Evolutionary conservation across 2,113 vertebrate species (phyloP).

Genomic region (Macaca fascicularis): T2T-MFA8v1.1 NC_088376.1:151462501-151463000

Average conservation of each 20-base stretch:
- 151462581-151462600: too few relatives aligned
- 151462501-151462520: neutral
- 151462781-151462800: neutral
- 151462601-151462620: neutral
- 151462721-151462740: neutral
- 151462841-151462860: neutral
- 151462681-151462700: neutral
- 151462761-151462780: neutral
- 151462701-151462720: neutral
- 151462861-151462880: neutral
- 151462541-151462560: fast-evolving
- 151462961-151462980: constrained; percentile 5
- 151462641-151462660: neutral
- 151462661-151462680: neutral
- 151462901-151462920: neutral
- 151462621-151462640: neutral
- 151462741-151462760: neutral
- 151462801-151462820: neutral
- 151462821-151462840: neutral
- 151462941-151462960: constrained; percentile 50
- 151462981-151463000: constrained; percentile 40
- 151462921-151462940: neutral
- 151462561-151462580: neutral
- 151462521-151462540: neutral
- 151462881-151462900: neutral